phyloP scores from a whole-genome alignment of 2,113 vertebrate species.

The Sinocyclocheilus rhinocerous region DNA sequence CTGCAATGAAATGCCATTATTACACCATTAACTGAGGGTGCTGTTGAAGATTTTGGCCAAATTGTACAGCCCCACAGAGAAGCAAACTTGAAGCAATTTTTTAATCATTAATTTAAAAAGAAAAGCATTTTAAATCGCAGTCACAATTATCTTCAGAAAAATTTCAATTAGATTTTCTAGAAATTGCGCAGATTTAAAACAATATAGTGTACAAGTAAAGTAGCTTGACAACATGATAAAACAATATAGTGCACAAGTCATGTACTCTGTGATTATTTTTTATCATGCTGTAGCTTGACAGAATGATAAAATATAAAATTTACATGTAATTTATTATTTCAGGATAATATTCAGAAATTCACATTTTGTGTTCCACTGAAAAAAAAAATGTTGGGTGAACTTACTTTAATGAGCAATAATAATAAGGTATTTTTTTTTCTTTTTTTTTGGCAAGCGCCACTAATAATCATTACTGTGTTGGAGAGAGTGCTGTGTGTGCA shows the following conservation, averaged over 20 bases:
- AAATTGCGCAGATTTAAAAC: too few species aligned
- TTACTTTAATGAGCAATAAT: not conserved
- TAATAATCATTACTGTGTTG: slow-evolving; percentile 19
- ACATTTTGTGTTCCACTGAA: not conserved
- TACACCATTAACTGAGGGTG: too few species aligned
- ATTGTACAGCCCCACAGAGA: too few species aligned
- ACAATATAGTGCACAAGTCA: not conserved
- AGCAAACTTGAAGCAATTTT: too few species aligned
- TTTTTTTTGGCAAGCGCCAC: not conserved
- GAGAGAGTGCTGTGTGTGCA: not conserved
- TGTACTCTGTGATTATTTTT: not conserved
- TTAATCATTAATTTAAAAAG: too few species aligned
- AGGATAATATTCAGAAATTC: not conserved
- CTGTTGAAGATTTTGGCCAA: too few species aligned
- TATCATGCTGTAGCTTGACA: not conserved
- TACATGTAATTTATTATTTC: not conserved
- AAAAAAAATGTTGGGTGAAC: not conserved
- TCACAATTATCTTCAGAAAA: too few species aligned
- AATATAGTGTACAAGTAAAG: too few species aligned
- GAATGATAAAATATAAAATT: not conserved
- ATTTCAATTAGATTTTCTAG: too few species aligned
- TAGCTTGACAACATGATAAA: too few species aligned
- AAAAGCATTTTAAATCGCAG: too few species aligned
- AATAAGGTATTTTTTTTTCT: not conserved
- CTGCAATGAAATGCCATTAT: too few species aligned